These are phyloP conservation scores for Heliornis fulica DNA, from an alignment of 2,113 vertebrate genomes.

Conservation along the genomic window DNA sequence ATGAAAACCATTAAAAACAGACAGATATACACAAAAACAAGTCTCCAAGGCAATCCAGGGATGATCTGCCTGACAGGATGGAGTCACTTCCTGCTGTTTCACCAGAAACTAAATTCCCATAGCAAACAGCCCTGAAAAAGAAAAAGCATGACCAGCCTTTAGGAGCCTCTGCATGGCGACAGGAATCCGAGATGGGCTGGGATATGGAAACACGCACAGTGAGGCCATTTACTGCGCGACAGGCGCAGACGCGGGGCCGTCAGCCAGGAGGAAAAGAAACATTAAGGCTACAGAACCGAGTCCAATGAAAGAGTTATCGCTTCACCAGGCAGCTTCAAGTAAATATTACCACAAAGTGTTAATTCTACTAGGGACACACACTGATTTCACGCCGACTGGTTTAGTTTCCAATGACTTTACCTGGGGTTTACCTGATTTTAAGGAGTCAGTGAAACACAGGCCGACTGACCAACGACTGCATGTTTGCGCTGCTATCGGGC, in stretches of 20 bases:
- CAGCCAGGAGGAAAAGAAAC: neutral
- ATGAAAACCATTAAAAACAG: neutral
- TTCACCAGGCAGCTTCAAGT: neutral
- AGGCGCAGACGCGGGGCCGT: neutral
- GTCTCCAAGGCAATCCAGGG: neutral
- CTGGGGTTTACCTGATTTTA: neutral
- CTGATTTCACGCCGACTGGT: neutral
- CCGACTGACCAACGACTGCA: accelerated
- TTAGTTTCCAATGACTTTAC: neutral
- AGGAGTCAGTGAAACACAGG: neutral
- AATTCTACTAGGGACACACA: neutral
- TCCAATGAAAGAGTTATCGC: neutral
- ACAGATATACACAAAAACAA: accelerated
- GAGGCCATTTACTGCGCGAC: accelerated
- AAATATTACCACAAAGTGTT: neutral
- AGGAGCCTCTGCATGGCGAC: accelerated
- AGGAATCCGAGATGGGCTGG: neutral
- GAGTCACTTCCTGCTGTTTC: neutral
- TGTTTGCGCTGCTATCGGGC: neutral
- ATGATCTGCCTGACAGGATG: neutral
- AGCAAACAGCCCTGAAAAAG: neutral
- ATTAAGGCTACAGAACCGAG: neutral
- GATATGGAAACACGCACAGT: neutral
- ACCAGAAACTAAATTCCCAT: neutral
- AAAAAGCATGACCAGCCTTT: neutral